Base-by-base conservation (phyloP, 2,888 invertebrate species). In the Macrosoma leucophasiata region DNA sequence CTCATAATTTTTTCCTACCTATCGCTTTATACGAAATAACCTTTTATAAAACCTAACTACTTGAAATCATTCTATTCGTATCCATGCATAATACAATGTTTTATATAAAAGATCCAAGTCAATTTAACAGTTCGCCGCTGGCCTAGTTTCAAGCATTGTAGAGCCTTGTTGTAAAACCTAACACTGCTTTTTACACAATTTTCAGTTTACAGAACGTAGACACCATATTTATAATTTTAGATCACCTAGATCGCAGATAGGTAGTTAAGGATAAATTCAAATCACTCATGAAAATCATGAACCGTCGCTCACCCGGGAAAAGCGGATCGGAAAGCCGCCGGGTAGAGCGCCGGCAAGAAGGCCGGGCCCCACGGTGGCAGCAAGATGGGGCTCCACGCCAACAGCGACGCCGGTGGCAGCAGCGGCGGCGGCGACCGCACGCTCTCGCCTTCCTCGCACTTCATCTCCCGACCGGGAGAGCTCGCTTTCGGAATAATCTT, bases 281-380 rank as follows among this genome's bases (percentile, higher is more conserved):
- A n/a, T n/a, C n/a, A n/a, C 17, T 4, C 17, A 17, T 4, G 17
- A 7, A 15, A 11, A 13, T 13, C 31, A 31, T 19, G 18, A 15
- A 18, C 44, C 37, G 46, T 50, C 43, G 84, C 89, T 88, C 87
- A 91, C 91, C 91, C 90, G 31, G 91, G 92, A 54, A 92, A 84
- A 43, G 91, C 91, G 35, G 89, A 90, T 27, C 90, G 82, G 49
- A 90, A 84, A 23, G 91, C 89, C 41, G 91, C 90, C 58, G 89
- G 91, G 75, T 89, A 92, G 63, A 89, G 89, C 43, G 90, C 89
- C 44, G 91, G 90, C 49, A 91, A 60, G 42, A 91, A 84, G 20
- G 91, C 90, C 50, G 90, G 90, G 32, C 89, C 90, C 91, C 91
- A 92, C 12, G 91, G 91, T 51, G 90, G 90, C 66, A 92, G 74